Evolutionary conservation across 2,888 invertebrate genomes (phyloP).

Genomic region (Oxyteleia sp.): DNA sequence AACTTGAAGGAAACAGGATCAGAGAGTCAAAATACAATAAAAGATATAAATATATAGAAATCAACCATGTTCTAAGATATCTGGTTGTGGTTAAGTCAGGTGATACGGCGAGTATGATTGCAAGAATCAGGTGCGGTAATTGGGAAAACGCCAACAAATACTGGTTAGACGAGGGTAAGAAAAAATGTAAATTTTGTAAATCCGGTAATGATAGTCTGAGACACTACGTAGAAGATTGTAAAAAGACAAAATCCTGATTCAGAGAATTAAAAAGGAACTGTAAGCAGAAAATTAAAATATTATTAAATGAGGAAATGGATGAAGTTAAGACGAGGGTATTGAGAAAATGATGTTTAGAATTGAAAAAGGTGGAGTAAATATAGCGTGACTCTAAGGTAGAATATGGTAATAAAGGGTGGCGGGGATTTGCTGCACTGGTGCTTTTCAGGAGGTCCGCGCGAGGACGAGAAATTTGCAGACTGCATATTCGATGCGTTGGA

Average conservation of each 20-base stretch:
- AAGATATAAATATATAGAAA: conserved; percentile 3
- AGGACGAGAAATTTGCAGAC: too few species aligned
- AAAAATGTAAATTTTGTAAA: conserved; percentile 10
- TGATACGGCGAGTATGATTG: neutral
- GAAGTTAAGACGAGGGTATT: neutral
- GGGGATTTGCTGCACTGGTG: too few species aligned
- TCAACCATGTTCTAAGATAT: neutral
- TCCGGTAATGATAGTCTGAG: neutral
- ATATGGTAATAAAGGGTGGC: too few species aligned
- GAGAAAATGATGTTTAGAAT: neutral
- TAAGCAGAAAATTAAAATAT: neutral
- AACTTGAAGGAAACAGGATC: too few species aligned
- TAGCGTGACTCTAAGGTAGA: too few species aligned
- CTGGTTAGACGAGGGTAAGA: neutral
- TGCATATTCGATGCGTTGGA: too few species aligned
- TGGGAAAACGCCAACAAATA: neutral
- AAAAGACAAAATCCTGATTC: neutral
- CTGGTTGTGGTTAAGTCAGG: neutral
- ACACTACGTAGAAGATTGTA: neutral
- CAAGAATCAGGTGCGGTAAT: neutral
- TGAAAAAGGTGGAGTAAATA: too few species aligned
- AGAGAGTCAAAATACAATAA: neutral
- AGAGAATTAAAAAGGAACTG: neutral
- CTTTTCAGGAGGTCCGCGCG: too few species aligned
- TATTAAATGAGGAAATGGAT: neutral